phyloP scores from a whole-genome alignment of 2,888 invertebrate genomes.

The Therioaphis trifolii region DNA sequence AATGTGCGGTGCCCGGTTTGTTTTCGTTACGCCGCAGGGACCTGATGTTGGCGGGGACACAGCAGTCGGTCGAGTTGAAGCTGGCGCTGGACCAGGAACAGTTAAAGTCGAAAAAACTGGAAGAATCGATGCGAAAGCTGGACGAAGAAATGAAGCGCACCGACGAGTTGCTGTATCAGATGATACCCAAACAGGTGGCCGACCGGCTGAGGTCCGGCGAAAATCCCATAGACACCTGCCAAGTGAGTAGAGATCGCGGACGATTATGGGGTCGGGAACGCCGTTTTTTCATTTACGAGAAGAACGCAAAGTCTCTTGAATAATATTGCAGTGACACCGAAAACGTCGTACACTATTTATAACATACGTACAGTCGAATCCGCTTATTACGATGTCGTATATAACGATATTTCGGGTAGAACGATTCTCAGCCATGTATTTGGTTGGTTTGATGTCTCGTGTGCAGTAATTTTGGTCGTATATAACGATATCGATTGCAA shows the following conservation, averaged over 20 bases:
- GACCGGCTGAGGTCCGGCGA: constrained; percentile 93
- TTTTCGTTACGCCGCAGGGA: constrained; percentile 74
- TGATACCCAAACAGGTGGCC: constrained; percentile 98
- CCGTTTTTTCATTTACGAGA: too few species aligned
- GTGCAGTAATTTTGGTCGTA: too few species aligned
- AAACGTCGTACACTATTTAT: too few species aligned
- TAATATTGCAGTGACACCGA: too few species aligned
- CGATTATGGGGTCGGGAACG: too few species aligned
- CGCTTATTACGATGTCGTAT: too few species aligned
- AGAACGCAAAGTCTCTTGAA: too few species aligned
- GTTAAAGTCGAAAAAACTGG: constrained; percentile 94
- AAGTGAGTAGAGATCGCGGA: constrained; percentile 74
- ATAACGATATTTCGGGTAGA: too few species aligned
- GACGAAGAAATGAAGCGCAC: constrained; percentile 96
- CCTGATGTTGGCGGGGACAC: constrained; percentile 94
- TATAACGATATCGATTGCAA: too few species aligned
- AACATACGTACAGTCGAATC: too few species aligned
- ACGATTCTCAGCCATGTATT: too few species aligned
- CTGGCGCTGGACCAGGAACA: constrained; percentile 96
- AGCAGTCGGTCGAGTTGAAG: constrained; percentile 96
- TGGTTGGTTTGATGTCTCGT: too few species aligned
- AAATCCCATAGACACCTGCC: constrained; percentile 95
- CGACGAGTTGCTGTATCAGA: constrained; percentile 95
- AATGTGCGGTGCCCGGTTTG: constrained; percentile 25
- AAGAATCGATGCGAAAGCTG: constrained; percentile 94